These are phyloP conservation scores for Laspeyria flexula DNA, from an alignment of 2,888 invertebrate species.

Conservation along the genomic window DNA sequence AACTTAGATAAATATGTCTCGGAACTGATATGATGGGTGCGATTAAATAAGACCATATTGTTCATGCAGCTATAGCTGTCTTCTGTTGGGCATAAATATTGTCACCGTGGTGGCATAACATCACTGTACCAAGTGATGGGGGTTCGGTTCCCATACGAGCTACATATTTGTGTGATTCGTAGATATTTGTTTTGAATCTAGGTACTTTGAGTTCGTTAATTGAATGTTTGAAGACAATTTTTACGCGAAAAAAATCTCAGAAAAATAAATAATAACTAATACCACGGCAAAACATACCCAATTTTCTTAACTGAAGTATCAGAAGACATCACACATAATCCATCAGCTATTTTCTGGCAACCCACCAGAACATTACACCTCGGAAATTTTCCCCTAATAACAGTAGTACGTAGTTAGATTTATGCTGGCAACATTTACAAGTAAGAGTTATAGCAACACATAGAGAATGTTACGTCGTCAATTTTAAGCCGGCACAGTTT, in stretches of 20 bases:
- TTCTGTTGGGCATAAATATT: no score
- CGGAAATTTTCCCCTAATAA: constrained; percentile 15
- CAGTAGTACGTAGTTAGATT: constrained; percentile 24
- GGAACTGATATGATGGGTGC: constrained; percentile 4
- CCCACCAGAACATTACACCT: constrained; percentile 6
- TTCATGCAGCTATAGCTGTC: background rate
- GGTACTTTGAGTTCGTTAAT: no score
- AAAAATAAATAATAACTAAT: background rate
- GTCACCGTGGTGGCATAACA: no score
- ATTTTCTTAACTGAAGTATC: background rate
- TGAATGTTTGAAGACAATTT: background rate
- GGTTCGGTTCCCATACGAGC: no score
- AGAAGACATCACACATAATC: background rate
- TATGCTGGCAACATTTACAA: constrained; percentile 31
- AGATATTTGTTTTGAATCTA: no score
- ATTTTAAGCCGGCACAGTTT: constrained; percentile 54
- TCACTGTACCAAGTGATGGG: no score
- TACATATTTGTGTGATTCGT: no score
- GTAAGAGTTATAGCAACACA: constrained; percentile 36
- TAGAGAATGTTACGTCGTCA: constrained; percentile 46
- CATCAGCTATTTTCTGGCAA: constrained; percentile 1
- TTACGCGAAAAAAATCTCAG: background rate
- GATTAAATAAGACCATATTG: background rate
- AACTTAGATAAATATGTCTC: constrained; percentile 38
- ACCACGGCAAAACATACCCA: background rate